Evolutionary conservation across 2,113 vertebrate species (phyloP).

Genomic region (Eptatretus burgeri): DNA sequence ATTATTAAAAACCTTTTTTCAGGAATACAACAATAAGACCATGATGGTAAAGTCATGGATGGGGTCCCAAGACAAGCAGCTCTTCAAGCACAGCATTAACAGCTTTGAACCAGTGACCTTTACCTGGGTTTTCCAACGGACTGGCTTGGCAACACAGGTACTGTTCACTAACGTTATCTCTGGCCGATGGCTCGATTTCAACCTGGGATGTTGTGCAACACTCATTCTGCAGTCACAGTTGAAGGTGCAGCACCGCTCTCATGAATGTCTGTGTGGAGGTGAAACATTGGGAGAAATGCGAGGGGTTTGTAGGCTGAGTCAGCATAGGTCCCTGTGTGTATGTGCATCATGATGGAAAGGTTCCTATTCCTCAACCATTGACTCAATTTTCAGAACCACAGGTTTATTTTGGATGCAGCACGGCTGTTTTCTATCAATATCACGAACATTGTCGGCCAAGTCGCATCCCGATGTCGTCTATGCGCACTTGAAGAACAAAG

Average conservation of each 20-base stretch:
- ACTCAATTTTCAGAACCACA: slow-evolving; percentile 12
- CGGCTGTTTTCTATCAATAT: slow-evolving; percentile 62
- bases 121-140: slow-evolving; percentile 62
- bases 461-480: slow-evolving; percentile 44
- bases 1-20: no score
- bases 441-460: slow-evolving; percentile 44
- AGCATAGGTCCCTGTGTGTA: no score
- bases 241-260: no score
- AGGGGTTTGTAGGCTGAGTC: no score
- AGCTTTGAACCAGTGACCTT: slow-evolving; percentile 41
- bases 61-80: slow-evolving; percentile 38
- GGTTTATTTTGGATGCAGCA: slow-evolving; percentile 35
- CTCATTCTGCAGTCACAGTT: no score
- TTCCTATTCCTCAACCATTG: no score
- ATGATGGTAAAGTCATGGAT: slow-evolving; percentile 42
- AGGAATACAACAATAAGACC: slow-evolving; percentile 10
- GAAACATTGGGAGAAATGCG: no score
- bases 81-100: slow-evolving; percentile 46
- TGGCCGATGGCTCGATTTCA: no score
- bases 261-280: no score
- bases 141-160: slow-evolving; percentile 20
- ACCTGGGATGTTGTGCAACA: no score
- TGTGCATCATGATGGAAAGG: no score
- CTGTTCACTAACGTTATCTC: slow-evolving; percentile 10
- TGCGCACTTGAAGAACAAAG: slow-evolving; percentile 28